Evolutionary conservation across 2,113 vertebrate species (phyloP).

Genomic region (Prinia subflava): DNA sequence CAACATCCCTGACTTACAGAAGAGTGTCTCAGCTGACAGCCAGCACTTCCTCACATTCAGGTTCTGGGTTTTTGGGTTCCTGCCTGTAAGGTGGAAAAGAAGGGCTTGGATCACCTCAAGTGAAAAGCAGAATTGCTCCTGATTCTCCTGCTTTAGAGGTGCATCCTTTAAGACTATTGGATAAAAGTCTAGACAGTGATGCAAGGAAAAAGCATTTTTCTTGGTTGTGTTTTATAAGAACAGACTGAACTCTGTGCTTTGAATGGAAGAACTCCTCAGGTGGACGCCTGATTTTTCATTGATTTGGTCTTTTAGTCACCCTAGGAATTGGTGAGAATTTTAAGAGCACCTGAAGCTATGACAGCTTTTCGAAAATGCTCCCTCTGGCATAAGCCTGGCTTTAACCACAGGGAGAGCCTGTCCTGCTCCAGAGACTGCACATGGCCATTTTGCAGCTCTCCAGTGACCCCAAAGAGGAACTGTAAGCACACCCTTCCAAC

Average conservation of each 20-base stretch:
- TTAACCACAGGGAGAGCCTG: background rate
- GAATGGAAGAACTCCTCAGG: background rate
- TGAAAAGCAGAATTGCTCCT: background rate
- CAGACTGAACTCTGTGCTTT: background rate
- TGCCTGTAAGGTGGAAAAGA: background rate
- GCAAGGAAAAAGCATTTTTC: background rate
- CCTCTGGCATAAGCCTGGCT: background rate
- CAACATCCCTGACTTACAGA: background rate
- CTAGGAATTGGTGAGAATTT: background rate
- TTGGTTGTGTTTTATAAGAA: background rate
- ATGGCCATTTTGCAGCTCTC: accelerated
- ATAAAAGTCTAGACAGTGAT: background rate
- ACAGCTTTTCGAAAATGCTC: background rate
- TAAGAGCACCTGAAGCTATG: background rate
- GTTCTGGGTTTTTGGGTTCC: background rate
- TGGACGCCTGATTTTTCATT: background rate
- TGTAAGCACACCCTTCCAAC: background rate
- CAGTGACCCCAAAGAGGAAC: background rate
- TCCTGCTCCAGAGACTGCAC: background rate
- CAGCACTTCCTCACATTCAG: background rate
- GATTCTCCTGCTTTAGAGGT: background rate
- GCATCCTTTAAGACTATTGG: background rate
- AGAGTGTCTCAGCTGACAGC: background rate
- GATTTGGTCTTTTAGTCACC: background rate
- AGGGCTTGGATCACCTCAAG: background rate